Evolutionary conservation across 2,113 vertebrate genomes (phyloP).

Genomic region (Benitochromis conjunctus): DNA sequence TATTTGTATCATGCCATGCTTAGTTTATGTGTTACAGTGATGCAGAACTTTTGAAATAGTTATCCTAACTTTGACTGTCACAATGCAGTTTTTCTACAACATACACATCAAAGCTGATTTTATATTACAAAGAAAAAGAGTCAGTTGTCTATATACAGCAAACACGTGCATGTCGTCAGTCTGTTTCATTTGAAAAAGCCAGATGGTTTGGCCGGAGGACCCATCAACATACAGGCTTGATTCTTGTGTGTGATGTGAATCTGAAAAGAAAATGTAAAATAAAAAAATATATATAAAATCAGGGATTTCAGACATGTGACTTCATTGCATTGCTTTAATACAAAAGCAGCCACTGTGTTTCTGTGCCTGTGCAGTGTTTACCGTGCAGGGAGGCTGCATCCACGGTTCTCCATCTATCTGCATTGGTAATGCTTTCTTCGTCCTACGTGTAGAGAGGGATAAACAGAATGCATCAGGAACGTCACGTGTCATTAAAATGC

Average conservation of each 20-base stretch:
- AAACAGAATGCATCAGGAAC: neutral
- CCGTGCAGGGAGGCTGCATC: slow-evolving; percentile 93
- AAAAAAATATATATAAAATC: neutral
- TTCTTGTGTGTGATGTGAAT: slow-evolving; percentile 92
- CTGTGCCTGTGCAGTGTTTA: slow-evolving; percentile 49
- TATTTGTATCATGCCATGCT: slow-evolving; percentile 37
- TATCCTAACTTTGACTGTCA: neutral
- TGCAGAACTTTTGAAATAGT: neutral
- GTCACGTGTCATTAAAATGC: neutral
- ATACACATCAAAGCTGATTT: neutral
- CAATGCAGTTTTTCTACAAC: neutral
- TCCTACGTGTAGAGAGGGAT: slow-evolving; percentile 63
- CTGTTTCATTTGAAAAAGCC: slow-evolving; percentile 80
- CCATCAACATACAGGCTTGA: slow-evolving; percentile 87
- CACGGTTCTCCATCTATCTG: slow-evolving; percentile 95
- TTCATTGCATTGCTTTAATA: neutral
- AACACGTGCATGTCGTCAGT: neutral
- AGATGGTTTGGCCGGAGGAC: slow-evolving; percentile 76
- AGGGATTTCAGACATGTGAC: neutral
- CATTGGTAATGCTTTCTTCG: slow-evolving; percentile 88
- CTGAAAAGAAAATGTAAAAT: slow-evolving; percentile 59
- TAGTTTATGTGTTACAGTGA: slow-evolving; percentile 23
- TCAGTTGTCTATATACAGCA: slow-evolving; percentile 35
- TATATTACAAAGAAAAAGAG: slow-evolving; percentile 2
- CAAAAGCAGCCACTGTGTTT: neutral